These are phyloP conservation scores for Clytia hemisphaerica DNA, from an alignment of 30 jellyfish, hydroid and myxozoan species.

Conservation along the genomic window DNA sequence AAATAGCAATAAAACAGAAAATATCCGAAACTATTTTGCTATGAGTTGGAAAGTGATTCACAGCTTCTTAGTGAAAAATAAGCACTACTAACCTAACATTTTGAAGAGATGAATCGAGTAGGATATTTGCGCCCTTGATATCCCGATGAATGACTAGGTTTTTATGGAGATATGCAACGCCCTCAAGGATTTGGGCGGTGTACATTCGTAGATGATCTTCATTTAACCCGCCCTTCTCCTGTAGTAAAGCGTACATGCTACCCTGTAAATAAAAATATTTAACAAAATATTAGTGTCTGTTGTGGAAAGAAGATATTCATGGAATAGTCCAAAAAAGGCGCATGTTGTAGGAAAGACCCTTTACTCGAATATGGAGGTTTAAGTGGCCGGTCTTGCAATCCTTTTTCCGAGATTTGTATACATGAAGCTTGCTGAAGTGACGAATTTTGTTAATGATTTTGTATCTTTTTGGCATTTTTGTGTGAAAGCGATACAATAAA, in stretches of 20 bases:
- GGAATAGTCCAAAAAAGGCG: too few species aligned
- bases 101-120: conserved; percentile 44
- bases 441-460: too few species aligned
- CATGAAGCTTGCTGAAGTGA: too few species aligned
- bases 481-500: too few species aligned
- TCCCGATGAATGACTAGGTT: conserved; percentile 87
- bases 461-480: too few species aligned
- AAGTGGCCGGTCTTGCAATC: not conserved
- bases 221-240: conserved; percentile 41
- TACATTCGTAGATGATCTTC: conserved; percentile 57
- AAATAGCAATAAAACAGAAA: too few species aligned
- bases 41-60: too few species aligned
- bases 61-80: too few species aligned
- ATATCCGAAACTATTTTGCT: too few species aligned
- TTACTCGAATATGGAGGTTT: not conserved
- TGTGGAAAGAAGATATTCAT: too few species aligned
- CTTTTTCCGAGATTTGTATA: too few species aligned
- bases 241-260: conserved; percentile 44
- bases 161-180: conserved; percentile 69
- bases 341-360: not conserved
- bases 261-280: conserved; percentile 48
- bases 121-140: conserved; percentile 89
- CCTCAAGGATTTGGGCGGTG: conserved; percentile 69
- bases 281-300: not conserved
- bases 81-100: too few species aligned